Base-by-base conservation (phyloP, 2,113 vertebrate genomes). In the Lycocorax pyrrhopterus region DNA sequence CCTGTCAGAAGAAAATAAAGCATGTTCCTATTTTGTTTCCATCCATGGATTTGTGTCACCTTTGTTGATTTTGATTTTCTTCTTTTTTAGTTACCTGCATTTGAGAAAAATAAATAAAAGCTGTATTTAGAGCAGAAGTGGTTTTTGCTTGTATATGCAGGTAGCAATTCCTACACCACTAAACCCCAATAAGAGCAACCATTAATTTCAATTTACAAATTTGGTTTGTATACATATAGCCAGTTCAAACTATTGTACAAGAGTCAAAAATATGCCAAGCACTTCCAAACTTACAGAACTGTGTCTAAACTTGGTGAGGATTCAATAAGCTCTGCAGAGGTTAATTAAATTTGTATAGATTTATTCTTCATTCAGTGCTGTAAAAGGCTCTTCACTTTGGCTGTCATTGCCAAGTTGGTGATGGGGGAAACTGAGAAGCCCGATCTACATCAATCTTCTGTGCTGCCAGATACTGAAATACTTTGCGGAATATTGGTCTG, bases 341-440 rank as follows among this genome's bases (percentile, higher is more conserved):
- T 97, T 98, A 98, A 98, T 97, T 98, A 94, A 97, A 96, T 96
- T 97, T 97, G 96, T 97, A 97, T 97, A 95, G 97, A 97, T 97
- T 97, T 97, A 96, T 96, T 96, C 87, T 93, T 64, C 80, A 80
- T 96, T 95, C 88, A 55, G 39, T 30, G 87, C 94, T 97, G 89
- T 69, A 92, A 94, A 84, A 97, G 76, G 56, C 88, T 97, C 71
- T 82, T 96, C 90, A 93, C 51, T 96, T 96, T 51, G 68, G 72
- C 71, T 93, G 26, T 76, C 19, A 4, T 78, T 96, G 95, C 94
- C 97, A 97, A 94, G 89, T 16, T 62, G 47, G 89, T 89, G 96
- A 91, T 87, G 89, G 93, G 72, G 86, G 77, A 97, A 97, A 96
- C 92, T 97, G 90, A 89, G 96, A 97, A 87, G 63, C 32, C 76